A percentile compares a stretch with the other conserved stretches of the same genome.
These are phyloP conservation scores for Lasioglossum malachurum DNA, from an alignment of 2,888 invertebrate species.

Conservation along the genomic window DNA sequence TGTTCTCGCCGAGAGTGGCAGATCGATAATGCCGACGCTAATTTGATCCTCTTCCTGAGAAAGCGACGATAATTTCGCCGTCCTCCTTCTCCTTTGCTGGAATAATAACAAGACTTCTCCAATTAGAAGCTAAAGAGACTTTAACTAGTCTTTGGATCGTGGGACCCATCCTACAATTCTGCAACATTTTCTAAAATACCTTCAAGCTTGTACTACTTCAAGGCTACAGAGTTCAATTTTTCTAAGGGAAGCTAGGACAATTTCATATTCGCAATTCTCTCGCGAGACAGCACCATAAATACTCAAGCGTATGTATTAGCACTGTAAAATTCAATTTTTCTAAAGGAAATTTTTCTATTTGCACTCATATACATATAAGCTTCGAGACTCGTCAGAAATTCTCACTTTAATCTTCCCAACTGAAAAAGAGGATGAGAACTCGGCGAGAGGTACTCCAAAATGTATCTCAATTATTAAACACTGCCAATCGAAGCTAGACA, in stretches of 20 bases:
- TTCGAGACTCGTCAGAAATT: too few species aligned
- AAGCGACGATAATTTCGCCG: not conserved
- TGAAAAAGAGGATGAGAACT: not conserved
- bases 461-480: not conserved
- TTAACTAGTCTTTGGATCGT: not conserved
- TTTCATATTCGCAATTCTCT: not conserved
- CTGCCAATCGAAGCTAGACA: not conserved
- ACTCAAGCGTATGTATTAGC: too few species aligned
- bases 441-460: not conserved
- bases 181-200: not conserved
- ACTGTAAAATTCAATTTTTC: too few species aligned
- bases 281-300: too few species aligned
- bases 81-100: not conserved
- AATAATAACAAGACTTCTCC: not conserved
- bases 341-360: too few species aligned
- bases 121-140: not conserved
- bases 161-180: not conserved
- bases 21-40: conserved; percentile 25
- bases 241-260: not conserved
- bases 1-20: not conserved
- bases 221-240: not conserved
- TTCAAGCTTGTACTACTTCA: not conserved
- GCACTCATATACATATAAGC: too few species aligned
- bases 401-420: too few species aligned
- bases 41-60: not conserved